Percentiles rank a stretch among this genome's conserved stretches.
Evolutionary conservation across 2,797 vertebrate species (phyloP).

Genomic region (Phrynocephalus guinanensis): DNA sequence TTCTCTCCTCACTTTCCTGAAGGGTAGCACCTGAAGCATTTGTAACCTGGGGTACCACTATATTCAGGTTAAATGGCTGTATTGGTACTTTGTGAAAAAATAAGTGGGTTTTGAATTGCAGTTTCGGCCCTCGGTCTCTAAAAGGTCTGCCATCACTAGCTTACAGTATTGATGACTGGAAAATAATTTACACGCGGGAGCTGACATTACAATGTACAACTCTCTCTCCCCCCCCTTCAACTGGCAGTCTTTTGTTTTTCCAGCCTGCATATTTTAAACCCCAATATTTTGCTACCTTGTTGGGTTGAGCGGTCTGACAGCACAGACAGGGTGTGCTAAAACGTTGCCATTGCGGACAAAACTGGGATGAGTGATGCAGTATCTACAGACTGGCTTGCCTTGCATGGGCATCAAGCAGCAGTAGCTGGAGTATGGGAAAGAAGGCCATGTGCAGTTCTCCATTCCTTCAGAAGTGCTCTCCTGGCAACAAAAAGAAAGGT

Average conservation of each 20-base stretch:
- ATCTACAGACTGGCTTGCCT: slow-evolving; percentile 7
- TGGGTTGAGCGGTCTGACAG: fast-evolving
- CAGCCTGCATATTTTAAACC: not conserved
- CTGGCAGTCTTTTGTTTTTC: not conserved
- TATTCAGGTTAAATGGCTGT: no score
- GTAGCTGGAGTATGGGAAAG: slow-evolving; percentile 48
- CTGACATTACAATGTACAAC: not conserved
- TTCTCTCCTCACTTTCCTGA: no score
- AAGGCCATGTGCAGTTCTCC: slow-evolving; percentile 45
- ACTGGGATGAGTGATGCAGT: fast-evolving
- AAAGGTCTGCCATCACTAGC: no score
- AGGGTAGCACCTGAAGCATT: no score
- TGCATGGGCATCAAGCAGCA: slow-evolving; percentile 66
- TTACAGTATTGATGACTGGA: no score
- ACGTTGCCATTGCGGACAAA: slow-evolving; percentile 48
- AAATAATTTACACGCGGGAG: not conserved
- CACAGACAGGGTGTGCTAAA: slow-evolving; percentile 32
- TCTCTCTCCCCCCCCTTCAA: no score
- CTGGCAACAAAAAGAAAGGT: slow-evolving; percentile 47
- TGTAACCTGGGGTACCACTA: no score
- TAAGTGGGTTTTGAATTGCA: no score
- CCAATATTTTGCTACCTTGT: slow-evolving; percentile 68
- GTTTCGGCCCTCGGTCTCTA: no score
- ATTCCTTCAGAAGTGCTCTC: slow-evolving; percentile 52
- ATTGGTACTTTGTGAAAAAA: no score